These are phyloP conservation scores for Drosophila monieri DNA, from an alignment of 2,888 invertebrate genomes.

Conservation along the genomic window DNA sequence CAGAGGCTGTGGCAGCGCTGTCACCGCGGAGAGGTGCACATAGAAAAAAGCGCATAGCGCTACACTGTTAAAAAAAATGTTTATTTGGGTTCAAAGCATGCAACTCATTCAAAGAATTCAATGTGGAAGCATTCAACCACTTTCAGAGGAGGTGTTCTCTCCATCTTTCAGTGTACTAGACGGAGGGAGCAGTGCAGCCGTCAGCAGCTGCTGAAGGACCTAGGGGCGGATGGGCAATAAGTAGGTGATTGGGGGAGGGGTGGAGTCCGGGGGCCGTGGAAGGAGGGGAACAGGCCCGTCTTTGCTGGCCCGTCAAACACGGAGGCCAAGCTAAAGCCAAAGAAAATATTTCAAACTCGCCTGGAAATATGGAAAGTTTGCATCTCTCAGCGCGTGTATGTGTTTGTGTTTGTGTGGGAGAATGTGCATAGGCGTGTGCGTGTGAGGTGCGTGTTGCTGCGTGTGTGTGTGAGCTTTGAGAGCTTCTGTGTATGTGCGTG, in stretches of 20 bases:
- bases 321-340: slow-evolving; percentile 11
- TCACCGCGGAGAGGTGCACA: neutral
- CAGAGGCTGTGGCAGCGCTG: neutral
- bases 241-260: neutral
- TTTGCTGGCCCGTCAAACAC: slow-evolving; percentile 22
- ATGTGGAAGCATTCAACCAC: too few relatives aligned
- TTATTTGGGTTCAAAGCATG: neutral
- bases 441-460: slow-evolving; percentile 22
- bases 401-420: too few relatives aligned
- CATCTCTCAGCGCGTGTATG: slow-evolving; percentile 22
- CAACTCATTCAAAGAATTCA: too few relatives aligned
- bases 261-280: neutral
- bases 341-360: slow-evolving; percentile 66
- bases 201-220: slow-evolving; percentile 14
- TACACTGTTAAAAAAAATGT: neutral
- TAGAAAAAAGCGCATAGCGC: neutral
- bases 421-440: slow-evolving; percentile 17
- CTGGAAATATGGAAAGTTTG: slow-evolving; percentile 70
- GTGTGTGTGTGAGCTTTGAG: slow-evolving; percentile 15
- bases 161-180: slow-evolving; percentile 1
- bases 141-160: too few relatives aligned
- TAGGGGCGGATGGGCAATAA: neutral
- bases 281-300: neutral
- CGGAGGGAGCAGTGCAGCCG: slow-evolving; percentile 13
- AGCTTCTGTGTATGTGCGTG: slow-evolving; percentile 28